Evolutionary conservation across 2,888 invertebrate genomes (phyloP), one percentile per base, ranked within the genome.

Genomic region (Drosophila silvestris): DNA sequence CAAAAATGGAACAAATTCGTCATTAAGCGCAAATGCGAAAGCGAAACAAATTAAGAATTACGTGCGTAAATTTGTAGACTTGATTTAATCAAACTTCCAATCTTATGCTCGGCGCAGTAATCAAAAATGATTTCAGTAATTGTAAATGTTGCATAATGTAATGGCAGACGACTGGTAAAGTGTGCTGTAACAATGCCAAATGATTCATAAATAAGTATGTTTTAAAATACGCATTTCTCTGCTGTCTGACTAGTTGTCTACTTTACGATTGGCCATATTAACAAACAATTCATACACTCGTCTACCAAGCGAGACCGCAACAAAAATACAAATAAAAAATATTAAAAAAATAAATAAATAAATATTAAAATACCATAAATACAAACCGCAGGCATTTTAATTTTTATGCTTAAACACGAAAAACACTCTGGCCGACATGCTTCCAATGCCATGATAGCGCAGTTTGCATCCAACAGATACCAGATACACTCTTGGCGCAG

Each of bases 181-280:
- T 47, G 33, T 73, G 69, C 28, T 50, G 54, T 59, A 73, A 89
- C 82, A 83, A 89, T 83, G 72, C 41, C 59, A 73, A 65, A 64
- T 71, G 75, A 73, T 77, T 82, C 69, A 69, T 70, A 76, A 35
- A 52, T 22, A 30, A 52, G 26, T 39, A 47, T 19, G 58, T 50
- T 63, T 60, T 51, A 56, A 61, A 28, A 33, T 22, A 50, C 47
- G 19, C 32, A 26, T n/a, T 37, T 32, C 47, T 47, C 32, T 22
- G 6, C 33, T 26, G 47, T 51, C 5, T 22, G 22, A 47, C 58
- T 63, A 59, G 54, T 73, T 74, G 67, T 52, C 67, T 65, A 74
- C 59, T 79, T 86, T 61, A 77, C 84, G 79, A 85, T 86, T 86
- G 89, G 59, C 70, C 81, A 76, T 68, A 85, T 85, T 85, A 85